A percentile compares a stretch with the other conserved stretches of the same genome.
Evolutionary conservation across 1,140 invertebrate genomes (phyloP).

Genomic region (Parapsyche elsis): DNA sequence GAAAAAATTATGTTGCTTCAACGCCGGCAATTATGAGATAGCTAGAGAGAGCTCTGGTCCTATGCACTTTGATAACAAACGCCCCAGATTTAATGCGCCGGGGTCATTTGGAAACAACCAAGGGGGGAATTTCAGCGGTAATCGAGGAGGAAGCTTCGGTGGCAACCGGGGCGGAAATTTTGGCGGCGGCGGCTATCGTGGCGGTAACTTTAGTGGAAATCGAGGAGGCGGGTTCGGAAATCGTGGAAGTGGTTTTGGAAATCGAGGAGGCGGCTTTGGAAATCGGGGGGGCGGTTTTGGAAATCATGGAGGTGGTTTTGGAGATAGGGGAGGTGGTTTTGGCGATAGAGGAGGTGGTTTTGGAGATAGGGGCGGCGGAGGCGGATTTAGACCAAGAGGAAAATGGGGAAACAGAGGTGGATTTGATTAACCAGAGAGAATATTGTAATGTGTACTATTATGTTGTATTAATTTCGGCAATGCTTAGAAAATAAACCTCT

Average conservation of each 20-base stretch:
- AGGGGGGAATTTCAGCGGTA: neutral
- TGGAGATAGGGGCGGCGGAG: conserved; percentile 46
- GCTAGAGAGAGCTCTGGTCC: conserved; percentile 65
- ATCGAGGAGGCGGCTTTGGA: neutral
- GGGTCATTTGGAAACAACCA: conserved; percentile 9
- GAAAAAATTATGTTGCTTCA: conserved; percentile 76
- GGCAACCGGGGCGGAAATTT: conserved; percentile 33
- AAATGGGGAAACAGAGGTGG: conserved; percentile 40
- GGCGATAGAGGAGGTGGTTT: conserved; percentile 44
- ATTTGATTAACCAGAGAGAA: conserved; percentile 20
- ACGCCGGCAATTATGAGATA: conserved; percentile 77
- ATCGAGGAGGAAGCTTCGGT: neutral
- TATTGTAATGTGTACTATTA: neutral
- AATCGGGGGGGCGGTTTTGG: conserved; percentile 37
- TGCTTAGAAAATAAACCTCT: no score
- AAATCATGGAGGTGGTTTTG: conserved; percentile 50
- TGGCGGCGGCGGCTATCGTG: conserved; percentile 50
- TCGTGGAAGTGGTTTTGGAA: neutral
- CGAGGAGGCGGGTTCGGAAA: neutral
- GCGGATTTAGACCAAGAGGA: neutral
- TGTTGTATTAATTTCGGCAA: neutral
- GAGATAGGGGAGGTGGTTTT: conserved; percentile 47
- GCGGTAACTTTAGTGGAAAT: conserved; percentile 54
- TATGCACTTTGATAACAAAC: conserved; percentile 60
- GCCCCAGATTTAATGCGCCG: conserved; percentile 55